A percentile compares a stretch with the other conserved stretches of the same genome.
Evolutionary conservation across 2,797 vertebrate species (phyloP).

Genomic region (Sorex maritimensis): DNA sequence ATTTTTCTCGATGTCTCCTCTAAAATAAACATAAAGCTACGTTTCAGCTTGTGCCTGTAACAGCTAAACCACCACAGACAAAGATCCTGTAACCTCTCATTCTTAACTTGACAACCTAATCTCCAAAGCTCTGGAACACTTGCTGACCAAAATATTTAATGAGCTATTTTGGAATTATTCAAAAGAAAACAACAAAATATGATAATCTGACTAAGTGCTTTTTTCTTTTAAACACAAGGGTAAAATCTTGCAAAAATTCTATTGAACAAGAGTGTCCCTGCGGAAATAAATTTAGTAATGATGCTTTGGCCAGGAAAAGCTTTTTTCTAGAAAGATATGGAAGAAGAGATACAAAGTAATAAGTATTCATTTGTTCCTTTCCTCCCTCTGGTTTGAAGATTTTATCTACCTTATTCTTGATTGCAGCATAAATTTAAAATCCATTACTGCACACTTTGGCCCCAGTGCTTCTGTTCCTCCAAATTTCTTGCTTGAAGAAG

Average conservation of each 20-base stretch:
- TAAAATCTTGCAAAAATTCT: conserved; percentile 58
- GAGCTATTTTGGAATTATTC: conserved; percentile 64
- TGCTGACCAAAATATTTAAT: conserved; percentile 76
- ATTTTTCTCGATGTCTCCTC: conserved; percentile 43
- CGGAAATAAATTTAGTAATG: conserved; percentile 77
- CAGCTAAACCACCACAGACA: conserved; percentile 21
- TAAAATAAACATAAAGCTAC: conserved; percentile 17
- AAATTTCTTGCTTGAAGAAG: conserved; percentile 59
- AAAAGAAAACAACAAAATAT: conserved; percentile 75
- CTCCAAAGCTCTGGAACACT: conserved; percentile 61
- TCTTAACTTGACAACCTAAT: conserved; percentile 73
- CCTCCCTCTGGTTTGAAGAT: conserved; percentile 45
- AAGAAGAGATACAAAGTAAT: conserved; percentile 46
- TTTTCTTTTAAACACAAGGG: conserved; percentile 65
- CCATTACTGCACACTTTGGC: not conserved
- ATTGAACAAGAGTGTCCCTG: conserved; percentile 61
- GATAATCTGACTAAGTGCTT: conserved; percentile 29
- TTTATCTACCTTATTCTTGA: conserved; percentile 74
- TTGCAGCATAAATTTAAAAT: conserved; percentile 69
- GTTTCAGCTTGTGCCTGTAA: conserved; percentile 37
- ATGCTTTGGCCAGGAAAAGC: conserved; percentile 63
- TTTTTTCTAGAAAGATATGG: conserved; percentile 67
- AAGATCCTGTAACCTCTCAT: conserved; percentile 6
- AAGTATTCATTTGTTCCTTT: conserved; percentile 71
- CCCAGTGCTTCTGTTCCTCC: not conserved